Percentiles rank a stretch among this genome's conserved stretches.
Conservation (phyloP, 2,888 invertebrate species). For the Dromius quadrimaculatus region DNA sequence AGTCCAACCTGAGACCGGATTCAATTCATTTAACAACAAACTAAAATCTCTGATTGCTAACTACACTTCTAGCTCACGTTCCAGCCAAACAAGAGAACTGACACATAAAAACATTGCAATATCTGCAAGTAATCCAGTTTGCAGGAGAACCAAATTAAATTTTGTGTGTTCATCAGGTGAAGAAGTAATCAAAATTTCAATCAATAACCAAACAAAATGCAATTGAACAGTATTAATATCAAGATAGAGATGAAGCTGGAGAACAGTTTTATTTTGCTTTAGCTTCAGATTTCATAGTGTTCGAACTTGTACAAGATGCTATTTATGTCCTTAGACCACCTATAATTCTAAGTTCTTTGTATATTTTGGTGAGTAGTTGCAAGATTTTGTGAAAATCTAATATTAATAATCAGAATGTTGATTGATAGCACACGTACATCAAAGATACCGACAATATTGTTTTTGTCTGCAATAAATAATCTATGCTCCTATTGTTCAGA, state of each 20-base stretch:
- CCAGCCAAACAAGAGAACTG: constrained; percentile 7
- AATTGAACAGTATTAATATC: constrained; percentile 11
- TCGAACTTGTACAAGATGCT: too few relatives aligned
- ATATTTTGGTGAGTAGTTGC: too few relatives aligned
- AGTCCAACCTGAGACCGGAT: background rate
- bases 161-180: background rate
- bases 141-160: constrained; percentile 1
- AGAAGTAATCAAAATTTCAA: constrained; percentile 13
- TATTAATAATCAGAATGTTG: too few relatives aligned
- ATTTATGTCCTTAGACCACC: too few relatives aligned
- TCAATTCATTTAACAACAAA: constrained; percentile 6
- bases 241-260: constrained; percentile 4
- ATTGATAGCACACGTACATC: too few relatives aligned
- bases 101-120: constrained; percentile 26
- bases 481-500: too few relatives aligned
- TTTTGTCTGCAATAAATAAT: too few relatives aligned
- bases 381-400: too few relatives aligned
- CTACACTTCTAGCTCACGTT: background rate
- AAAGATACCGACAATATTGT: too few relatives aligned
- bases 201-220: constrained; percentile 10
- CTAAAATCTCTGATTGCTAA: constrained; percentile 8
- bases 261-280: background rate
- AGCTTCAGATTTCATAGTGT: too few relatives aligned
- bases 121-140: background rate
- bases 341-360: too few relatives aligned